Conservation (phyloP, 2,113 vertebrate genomes). For the Scophthalmus maximus region DNA sequence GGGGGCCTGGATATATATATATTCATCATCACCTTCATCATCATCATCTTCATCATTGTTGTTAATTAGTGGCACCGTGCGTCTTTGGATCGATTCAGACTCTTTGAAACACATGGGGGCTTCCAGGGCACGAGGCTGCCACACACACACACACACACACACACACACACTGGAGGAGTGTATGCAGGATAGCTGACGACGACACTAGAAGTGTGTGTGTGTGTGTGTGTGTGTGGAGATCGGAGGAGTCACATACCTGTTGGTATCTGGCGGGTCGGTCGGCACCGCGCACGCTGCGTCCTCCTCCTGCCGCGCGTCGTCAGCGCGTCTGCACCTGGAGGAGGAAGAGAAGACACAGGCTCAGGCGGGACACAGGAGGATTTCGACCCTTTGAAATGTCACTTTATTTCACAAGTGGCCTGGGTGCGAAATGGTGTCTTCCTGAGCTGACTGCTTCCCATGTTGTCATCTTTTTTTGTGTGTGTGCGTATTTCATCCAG, state of each 20-base stretch:
- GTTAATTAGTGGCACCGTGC: conserved; percentile 6
- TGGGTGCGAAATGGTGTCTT: too few relatives aligned
- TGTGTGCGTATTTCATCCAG: too few relatives aligned
- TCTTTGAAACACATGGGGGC: neutral
- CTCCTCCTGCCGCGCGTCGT: neutral
- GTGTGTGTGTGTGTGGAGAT: neutral
- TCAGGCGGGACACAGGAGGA: neutral
- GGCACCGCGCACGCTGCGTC: neutral
- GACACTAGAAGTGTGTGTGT: neutral
- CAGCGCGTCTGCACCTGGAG: conserved; percentile 1
- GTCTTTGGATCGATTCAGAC: conserved; percentile 14
- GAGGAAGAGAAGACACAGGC: neutral
- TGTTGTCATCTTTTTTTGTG: too few relatives aligned
- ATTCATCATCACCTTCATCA: too few relatives aligned
- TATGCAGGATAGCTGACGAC: neutral
- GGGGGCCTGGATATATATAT: conserved; percentile 10
- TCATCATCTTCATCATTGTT: too few relatives aligned
- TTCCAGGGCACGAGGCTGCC: neutral
- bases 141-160: too few relatives aligned
- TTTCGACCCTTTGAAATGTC: neutral
- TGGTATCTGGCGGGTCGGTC: conserved; percentile 42
- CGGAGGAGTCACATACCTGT: conserved; percentile 63
- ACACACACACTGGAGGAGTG: too few relatives aligned
- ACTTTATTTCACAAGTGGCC: too few relatives aligned
- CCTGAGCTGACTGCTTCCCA: too few relatives aligned